phyloP scores from a whole-genome alignment of 2,797 vertebrate species.

The Rhinogobio ventralis region DNA sequence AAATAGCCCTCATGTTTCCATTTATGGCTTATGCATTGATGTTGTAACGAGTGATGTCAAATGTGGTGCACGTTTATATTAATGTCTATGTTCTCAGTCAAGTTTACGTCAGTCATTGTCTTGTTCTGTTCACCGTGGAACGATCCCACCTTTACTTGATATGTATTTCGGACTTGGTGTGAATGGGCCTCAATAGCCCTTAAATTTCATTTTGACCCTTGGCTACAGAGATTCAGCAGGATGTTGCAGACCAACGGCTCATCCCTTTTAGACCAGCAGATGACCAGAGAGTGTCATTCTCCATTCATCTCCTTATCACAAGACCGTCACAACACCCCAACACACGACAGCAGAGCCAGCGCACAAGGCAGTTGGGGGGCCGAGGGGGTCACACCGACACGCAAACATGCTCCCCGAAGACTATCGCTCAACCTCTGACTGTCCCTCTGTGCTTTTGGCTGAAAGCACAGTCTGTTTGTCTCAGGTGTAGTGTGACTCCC shows the following conservation, averaged over 20 bases:
- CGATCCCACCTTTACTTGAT: neutral
- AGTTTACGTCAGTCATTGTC: neutral
- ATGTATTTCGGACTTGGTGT: neutral
- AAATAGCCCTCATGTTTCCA: neutral
- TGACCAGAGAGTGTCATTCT: constrained; percentile 58
- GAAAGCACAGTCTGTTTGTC: constrained; percentile 1
- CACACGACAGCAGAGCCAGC: constrained; percentile 74
- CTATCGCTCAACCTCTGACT: neutral
- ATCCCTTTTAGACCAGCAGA: constrained; percentile 70
- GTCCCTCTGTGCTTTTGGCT: neutral
- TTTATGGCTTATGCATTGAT: neutral
- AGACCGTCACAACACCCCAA: constrained; percentile 80
- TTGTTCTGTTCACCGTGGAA: neutral
- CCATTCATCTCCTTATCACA: constrained; percentile 70
- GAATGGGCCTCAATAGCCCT: constrained; percentile 24
- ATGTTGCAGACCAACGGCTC: constrained; percentile 70
- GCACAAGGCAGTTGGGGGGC: constrained; percentile 63
- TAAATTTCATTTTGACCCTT: constrained; percentile 38
- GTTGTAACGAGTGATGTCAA: neutral
- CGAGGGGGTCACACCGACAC: constrained; percentile 66
- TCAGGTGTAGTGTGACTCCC: constrained; percentile 62
- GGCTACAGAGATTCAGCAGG: neutral
- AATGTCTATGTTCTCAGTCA: neutral
- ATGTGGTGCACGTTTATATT: neutral
- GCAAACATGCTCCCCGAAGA: neutral